Evolutionary conservation across 1,140 invertebrate genomes (phyloP), one percentile per base, ranked within the genome.

Genomic region (Geopemphigus sp.): DNA sequence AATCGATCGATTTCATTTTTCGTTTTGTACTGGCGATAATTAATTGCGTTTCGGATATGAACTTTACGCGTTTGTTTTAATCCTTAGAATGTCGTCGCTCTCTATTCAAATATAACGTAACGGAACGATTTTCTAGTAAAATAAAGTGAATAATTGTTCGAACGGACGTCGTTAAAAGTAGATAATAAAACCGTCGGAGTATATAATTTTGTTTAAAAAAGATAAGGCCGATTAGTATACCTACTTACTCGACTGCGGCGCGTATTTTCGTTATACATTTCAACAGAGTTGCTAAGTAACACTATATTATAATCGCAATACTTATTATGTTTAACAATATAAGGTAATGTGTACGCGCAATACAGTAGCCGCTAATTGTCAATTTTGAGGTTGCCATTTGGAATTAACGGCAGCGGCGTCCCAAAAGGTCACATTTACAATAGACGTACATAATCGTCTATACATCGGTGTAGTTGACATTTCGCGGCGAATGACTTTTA

Each of bases 321-420:
- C n/a, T n/a, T n/a, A 8, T 39, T 39, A 39, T 39, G 32, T 39
- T 4, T 39, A 39, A 39, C 32, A 39, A 39, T 39, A 39, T 39
- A 8, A 39, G 32, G 32, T 39, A 39, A 39, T 8, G 32, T 39
- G 32, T 39, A 61, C 24, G 50, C 32, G 56, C 57, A 50, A 61
- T 59, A 78, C 57, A 39, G 39, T 22, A 63, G 74, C 74, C 74
- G 39, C 74, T 78, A 78, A 78, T 78, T 78, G 74, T 61, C 74
- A 78, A 78, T 78, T 78, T 78, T 78, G 74, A 78, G 74, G 74
- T 78, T 78, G 74, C 74, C 74, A 78, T 78, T 78, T 78, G 61
- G 50, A 78, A 78, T 78, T 61, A 78, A 78, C 74, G 57, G 45
- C 22, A 24, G 57, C 32, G 45, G 32, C 39, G 17, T 29, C 57